Evolutionary conservation across 2,113 vertebrate genomes (phyloP), one percentile per base, ranked within the genome.

Genomic region (Struthio camelus): DNA sequence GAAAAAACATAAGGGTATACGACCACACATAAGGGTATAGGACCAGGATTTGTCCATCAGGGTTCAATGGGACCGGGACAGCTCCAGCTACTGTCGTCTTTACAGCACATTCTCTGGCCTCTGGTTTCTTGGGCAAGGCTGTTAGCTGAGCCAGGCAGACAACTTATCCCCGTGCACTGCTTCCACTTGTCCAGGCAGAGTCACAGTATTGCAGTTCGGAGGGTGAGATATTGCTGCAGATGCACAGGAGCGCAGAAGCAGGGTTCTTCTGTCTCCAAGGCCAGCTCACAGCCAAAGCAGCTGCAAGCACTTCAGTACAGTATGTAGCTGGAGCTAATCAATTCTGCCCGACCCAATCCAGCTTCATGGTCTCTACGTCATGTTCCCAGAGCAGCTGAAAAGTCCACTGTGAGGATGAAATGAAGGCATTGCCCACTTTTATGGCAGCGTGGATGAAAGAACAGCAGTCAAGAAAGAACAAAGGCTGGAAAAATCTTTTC

Each of bases 361-460:
- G 17, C 75, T 54, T 56, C 36, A 50, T 1, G 1, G 40, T 27
- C 65, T 77, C 62, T 23, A 17, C 3, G 62, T 5, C 2, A 1
- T 75, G 73, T 59, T 25, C 28, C 70, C 32, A 75, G 27, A 66
- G 48, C 10, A 64, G 50, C 34, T 30, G 70, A 77, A 87, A n/a
- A 71, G 36, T 64, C 15, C 17, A 56, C 28, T 15, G 24, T 0
- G 0, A 42, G 0, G 7, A 30, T 62, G 22, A 65, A 67, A 54
- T 82, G 62, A 40, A 28, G 67, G 9, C 16, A 50, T 65, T 53
- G 62, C 11, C 10, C 44, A 30, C 28, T 62, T 27, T 6, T 36
- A 72, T 15, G 69, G 30, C 36, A 66, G 48, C 8, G 9, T 84
- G 67, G 54, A 58, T 40, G 28, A 75, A 78, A 75, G 67, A 87